Conservation (phyloP, 2,888 invertebrate species). For the Nomada goodeniana region DNA sequence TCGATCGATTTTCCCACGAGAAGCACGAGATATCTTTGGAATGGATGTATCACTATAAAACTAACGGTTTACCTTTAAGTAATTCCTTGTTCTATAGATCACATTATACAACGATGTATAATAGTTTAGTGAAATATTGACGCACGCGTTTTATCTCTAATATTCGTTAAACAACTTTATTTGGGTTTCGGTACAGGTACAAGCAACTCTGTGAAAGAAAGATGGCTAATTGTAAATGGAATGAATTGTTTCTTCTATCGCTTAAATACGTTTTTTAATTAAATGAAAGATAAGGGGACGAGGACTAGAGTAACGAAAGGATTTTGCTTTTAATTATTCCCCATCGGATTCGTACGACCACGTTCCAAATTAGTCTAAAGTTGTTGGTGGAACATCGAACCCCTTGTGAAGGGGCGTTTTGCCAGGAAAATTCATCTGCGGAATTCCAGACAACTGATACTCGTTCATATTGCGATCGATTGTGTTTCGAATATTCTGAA, state of each 20-base stretch:
- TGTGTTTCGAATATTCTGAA: slow-evolving; percentile 64
- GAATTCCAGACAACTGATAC: slow-evolving; percentile 59
- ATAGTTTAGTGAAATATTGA: too few species aligned
- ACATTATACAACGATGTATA: not conserved
- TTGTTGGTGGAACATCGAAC: slow-evolving; percentile 15
- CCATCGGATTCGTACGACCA: not conserved
- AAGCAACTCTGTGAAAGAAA: slow-evolving; percentile 1
- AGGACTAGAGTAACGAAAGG: not conserved
- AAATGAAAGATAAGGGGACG: not conserved
- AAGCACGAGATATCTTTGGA: slow-evolving; percentile 75
- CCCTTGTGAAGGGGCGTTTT: slow-evolving; percentile 47
- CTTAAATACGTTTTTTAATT: not conserved
- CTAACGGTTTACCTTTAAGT: slow-evolving; percentile 81
- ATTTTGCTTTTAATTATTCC: slow-evolving; percentile 4
- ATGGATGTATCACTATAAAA: slow-evolving; percentile 81
- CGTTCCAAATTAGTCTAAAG: slow-evolving; percentile 20
- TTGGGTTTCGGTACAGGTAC: slow-evolving; percentile 14
- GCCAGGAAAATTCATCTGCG: slow-evolving; percentile 54
- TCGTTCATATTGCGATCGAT: slow-evolving; percentile 58
- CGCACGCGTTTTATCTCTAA: not conserved
- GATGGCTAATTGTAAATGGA: not conserved
- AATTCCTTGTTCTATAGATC: not conserved
- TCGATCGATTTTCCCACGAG: not conserved
- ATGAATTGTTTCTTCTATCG: not conserved
- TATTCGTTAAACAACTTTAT: not conserved